A percentile compares a stretch with the other conserved stretches of the same genome.
Conservation (phyloP, 2,797 vertebrate genomes). For the Schizopygopsis malacanthus region DNA sequence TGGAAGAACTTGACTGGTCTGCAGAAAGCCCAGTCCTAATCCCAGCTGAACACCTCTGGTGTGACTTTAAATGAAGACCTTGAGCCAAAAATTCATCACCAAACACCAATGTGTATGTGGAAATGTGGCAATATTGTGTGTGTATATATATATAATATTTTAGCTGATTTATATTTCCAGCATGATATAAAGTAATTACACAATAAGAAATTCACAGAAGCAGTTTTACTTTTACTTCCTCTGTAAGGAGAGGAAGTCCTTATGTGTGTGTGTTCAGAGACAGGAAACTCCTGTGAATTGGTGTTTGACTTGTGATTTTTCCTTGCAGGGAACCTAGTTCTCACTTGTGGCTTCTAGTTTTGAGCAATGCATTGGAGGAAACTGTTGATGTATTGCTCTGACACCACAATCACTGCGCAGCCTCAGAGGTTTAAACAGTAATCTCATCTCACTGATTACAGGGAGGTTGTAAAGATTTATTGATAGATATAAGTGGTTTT, state of each 20-base stretch:
- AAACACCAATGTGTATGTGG: too few species aligned
- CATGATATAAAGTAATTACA: neutral
- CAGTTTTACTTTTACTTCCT: conserved; percentile 57
- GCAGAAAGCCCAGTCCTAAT: too few species aligned
- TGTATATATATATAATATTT: neutral
- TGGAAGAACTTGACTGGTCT: too few species aligned
- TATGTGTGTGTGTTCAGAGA: conserved; percentile 8
- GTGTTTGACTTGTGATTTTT: neutral
- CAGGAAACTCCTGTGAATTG: conserved; percentile 21
- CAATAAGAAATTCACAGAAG: conserved; percentile 9
- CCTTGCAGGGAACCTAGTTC: neutral
- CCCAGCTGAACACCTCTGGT: too few species aligned
- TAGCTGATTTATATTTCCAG: neutral
- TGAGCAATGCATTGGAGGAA: neutral
- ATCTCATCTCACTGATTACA: neutral
- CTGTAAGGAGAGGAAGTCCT: conserved; percentile 26
- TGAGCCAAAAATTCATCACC: too few species aligned
- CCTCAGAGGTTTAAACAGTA: neutral
- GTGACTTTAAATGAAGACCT: too few species aligned
- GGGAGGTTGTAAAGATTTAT: neutral
- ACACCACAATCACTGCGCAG: neutral
- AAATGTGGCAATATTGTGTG: too few species aligned
- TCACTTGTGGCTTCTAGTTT: neutral
- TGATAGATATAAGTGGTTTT: neutral
- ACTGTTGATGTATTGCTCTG: conserved; percentile 13